These are phyloP conservation scores for Epinotia brunnichana DNA, from an alignment of 2,888 invertebrate species.

Conservation along the genomic window DNA sequence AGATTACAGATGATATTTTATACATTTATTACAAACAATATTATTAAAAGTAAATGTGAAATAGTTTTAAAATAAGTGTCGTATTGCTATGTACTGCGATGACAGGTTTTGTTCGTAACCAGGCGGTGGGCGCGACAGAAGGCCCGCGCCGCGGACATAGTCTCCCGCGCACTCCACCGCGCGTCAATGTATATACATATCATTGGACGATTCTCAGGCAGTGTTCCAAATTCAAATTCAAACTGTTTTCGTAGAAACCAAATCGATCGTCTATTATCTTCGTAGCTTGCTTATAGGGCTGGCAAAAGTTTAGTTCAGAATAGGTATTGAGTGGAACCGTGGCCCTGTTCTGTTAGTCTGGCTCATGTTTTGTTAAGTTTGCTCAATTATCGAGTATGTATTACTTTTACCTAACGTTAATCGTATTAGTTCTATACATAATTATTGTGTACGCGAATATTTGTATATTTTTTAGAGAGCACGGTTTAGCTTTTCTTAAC, in stretches of 20 bases:
- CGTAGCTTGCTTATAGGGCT: conserved; percentile 32
- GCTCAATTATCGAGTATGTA: conserved; percentile 79
- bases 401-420: conserved; percentile 68
- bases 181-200: conserved; percentile 80
- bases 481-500: conserved; percentile 82
- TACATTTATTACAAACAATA: conserved; percentile 84
- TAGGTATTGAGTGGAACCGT: conserved; percentile 35
- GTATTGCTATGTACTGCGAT: conserved; percentile 66
- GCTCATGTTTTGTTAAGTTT: conserved; percentile 82
- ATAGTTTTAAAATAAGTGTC: conserved; percentile 79
- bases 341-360: conserved; percentile 67
- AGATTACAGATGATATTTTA: conserved; percentile 84
- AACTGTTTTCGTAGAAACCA: conserved; percentile 31
- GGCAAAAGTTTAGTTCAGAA: conserved; percentile 26
- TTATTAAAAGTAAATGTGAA: conserved; percentile 81
- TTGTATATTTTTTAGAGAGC: conserved; percentile 78
- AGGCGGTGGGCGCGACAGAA: conserved; percentile 48
- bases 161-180: conserved; percentile 47
- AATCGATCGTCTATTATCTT: conserved; percentile 18
- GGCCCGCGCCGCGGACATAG: background rate
- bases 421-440: conserved; percentile 64
- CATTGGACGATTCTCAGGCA: conserved; percentile 68
- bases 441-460: conserved; percentile 64
- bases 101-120: conserved; percentile 54
- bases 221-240: conserved; percentile 59